Conservation (phyloP, 2,797 vertebrate genomes). For the Coregonus ussuriensis region DNA sequence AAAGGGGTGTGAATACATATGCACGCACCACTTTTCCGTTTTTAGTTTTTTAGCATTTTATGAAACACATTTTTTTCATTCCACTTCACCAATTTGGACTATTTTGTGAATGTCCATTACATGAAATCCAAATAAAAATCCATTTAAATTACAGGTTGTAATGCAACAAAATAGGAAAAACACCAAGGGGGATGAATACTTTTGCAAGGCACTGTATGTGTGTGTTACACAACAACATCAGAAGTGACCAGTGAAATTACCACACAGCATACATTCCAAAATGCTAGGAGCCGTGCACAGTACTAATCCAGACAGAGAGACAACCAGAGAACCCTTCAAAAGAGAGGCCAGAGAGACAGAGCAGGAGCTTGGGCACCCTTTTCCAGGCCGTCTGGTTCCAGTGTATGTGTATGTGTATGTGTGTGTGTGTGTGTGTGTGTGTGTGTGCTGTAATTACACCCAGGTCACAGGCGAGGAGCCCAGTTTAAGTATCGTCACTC, state of each 20-base stretch:
- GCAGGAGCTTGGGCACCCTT: neutral
- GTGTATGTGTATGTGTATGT: conserved; percentile 2
- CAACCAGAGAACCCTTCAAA: too few relatives aligned
- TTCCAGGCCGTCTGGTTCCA: neutral
- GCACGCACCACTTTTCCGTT: too few relatives aligned
- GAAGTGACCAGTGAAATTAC: neutral
- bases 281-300: neutral
- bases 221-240: neutral
- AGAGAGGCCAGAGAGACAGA: neutral
- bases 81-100: too few relatives aligned
- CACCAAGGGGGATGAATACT: too few relatives aligned
- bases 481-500: conserved; percentile 76
- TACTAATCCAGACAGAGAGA: neutral
- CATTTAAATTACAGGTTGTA: too few relatives aligned
- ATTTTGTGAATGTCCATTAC: too few relatives aligned
- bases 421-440: neutral
- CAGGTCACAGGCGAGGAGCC: conserved; percentile 71
- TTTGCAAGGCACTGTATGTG: neutral
- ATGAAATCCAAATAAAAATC: too few relatives aligned
- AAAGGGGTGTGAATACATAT: too few relatives aligned
- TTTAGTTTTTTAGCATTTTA: too few relatives aligned
- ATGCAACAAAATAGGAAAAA: too few relatives aligned
- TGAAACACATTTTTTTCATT: too few relatives aligned
- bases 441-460: conserved; percentile 69
- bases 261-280: neutral